Conservation (phyloP, 2,888 invertebrate genomes). For the Lapara coniferarum region DNA sequence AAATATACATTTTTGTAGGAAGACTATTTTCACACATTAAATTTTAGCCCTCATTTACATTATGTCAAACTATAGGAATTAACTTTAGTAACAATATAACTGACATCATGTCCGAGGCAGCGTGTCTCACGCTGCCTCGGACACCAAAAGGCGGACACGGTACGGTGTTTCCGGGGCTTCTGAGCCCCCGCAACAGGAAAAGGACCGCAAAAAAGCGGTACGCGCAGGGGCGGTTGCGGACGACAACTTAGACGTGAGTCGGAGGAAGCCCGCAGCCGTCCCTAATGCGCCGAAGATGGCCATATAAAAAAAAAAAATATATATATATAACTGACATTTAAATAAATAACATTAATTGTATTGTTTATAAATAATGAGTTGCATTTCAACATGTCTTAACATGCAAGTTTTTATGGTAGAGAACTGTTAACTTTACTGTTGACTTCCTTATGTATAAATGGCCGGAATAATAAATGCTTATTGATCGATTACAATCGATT, state of each 20-base stretch:
- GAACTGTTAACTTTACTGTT: background rate
- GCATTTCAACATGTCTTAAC: background rate
- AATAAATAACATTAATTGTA: background rate
- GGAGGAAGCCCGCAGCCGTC: too few relatives aligned
- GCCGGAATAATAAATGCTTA: background rate
- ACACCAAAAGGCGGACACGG: too few relatives aligned
- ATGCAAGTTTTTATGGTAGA: background rate
- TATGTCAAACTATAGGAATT: background rate
- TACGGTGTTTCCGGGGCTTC: too few relatives aligned
- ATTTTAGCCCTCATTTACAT: slow-evolving; percentile 6
- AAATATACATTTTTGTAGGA: slow-evolving; percentile 51
- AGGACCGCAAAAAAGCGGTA: too few relatives aligned
- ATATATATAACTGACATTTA: background rate
- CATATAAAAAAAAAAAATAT: too few relatives aligned
- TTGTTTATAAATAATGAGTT: background rate
- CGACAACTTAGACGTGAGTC: too few relatives aligned
- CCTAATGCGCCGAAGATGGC: too few relatives aligned
- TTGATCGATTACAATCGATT: background rate
- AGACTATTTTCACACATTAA: slow-evolving; percentile 51
- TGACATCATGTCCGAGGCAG: too few relatives aligned
- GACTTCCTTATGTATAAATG: background rate
- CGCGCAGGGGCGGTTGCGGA: too few relatives aligned
- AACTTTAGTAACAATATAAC: background rate
- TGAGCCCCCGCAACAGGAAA: too few relatives aligned
- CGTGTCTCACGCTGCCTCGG: too few relatives aligned